A percentile compares a stretch with the other conserved stretches of the same genome.
These are phyloP conservation scores for Gibbula magus DNA, from an alignment of 2,888 invertebrate genomes.

Conservation along the genomic window DNA sequence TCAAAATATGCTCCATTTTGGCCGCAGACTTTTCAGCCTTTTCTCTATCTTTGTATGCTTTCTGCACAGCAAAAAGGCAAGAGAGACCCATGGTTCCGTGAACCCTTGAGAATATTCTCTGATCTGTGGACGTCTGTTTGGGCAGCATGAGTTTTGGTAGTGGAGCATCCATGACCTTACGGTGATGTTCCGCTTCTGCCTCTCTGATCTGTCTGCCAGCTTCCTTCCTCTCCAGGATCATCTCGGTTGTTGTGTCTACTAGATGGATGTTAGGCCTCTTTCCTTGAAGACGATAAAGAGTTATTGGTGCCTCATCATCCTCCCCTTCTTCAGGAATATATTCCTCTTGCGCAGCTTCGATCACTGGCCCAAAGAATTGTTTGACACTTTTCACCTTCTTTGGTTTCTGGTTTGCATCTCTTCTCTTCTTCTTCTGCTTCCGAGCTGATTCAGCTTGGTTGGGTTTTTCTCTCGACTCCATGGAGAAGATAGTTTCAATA, in stretches of 20 bases:
- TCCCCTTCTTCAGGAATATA: slow-evolving; percentile 40
- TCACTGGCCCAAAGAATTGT: slow-evolving; percentile 71
- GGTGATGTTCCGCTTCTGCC: slow-evolving; percentile 66
- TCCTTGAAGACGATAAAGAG: slow-evolving; percentile 60
- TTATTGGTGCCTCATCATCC: slow-evolving; percentile 60
- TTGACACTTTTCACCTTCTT: slow-evolving; percentile 63
- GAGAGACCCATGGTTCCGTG: slow-evolving; percentile 72
- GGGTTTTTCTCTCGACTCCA: slow-evolving; percentile 39
- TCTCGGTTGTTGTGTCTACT: slow-evolving; percentile 69
- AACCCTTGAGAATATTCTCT: slow-evolving; percentile 62
- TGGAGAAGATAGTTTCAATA: slow-evolving; percentile 57
- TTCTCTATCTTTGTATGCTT: slow-evolving; percentile 71
- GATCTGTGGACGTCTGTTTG: slow-evolving; percentile 55
- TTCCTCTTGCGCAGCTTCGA: slow-evolving; percentile 47
- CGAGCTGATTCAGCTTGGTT: slow-evolving; percentile 31
- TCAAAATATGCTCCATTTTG: slow-evolving; percentile 67
- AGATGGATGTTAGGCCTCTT: slow-evolving; percentile 51
- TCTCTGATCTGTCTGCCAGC: slow-evolving; percentile 68
- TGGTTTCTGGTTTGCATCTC: slow-evolving; percentile 33
- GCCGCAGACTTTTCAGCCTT: slow-evolving; percentile 65
- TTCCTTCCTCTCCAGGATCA: slow-evolving; percentile 66
- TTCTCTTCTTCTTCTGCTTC: slow-evolving; percentile 40
- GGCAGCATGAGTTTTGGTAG: slow-evolving; percentile 43
- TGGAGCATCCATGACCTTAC: slow-evolving; percentile 43
- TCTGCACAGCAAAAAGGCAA: slow-evolving; percentile 71